These are phyloP conservation scores for Festucalex cinctus DNA, from an alignment of 2,113 vertebrate species.

Conservation along the genomic window DNA sequence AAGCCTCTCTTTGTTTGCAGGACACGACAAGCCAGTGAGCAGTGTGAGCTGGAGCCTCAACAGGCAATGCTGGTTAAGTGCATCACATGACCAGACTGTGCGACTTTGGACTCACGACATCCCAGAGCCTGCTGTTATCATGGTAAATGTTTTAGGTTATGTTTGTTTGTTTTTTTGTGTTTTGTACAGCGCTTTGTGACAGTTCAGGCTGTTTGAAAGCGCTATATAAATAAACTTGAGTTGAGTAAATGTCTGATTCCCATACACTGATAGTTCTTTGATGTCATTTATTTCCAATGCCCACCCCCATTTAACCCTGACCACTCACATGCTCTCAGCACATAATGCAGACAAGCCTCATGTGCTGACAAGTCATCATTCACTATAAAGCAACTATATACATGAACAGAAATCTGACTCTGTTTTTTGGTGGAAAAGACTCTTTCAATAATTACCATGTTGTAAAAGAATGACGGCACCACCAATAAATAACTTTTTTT, in stretches of 20 bases:
- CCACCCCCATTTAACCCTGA: not conserved
- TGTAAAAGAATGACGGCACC: constrained; percentile 13
- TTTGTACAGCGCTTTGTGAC: too few relatives aligned
- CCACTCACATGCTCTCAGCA: not conserved
- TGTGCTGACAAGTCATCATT: not conserved
- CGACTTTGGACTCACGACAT: constrained; percentile 74
- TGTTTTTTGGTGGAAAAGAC: not conserved
- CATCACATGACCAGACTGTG: constrained; percentile 78
- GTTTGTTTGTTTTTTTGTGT: too few relatives aligned
- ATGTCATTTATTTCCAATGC: not conserved
- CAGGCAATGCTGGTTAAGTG: constrained; percentile 77
- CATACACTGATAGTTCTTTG: not conserved
- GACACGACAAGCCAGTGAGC: constrained; percentile 79
- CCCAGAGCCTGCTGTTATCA: constrained; percentile 62
- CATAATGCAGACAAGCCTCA: not conserved
- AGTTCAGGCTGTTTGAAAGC: too few relatives aligned
- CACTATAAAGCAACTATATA: not conserved
- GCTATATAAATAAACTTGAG: too few relatives aligned
- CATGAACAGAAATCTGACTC: not conserved
- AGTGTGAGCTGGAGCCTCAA: constrained; percentile 82
- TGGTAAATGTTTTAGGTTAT: too few relatives aligned
- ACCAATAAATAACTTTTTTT: constrained; percentile 11
- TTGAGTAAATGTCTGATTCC: constrained; percentile 9
- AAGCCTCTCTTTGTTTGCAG: constrained; percentile 59
- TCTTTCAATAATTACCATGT: constrained; percentile 10